Evolutionary conservation across 2,888 invertebrate genomes (phyloP), one percentile per base, ranked within the genome.

Genomic region (Ochropleura leucogaster): DNA sequence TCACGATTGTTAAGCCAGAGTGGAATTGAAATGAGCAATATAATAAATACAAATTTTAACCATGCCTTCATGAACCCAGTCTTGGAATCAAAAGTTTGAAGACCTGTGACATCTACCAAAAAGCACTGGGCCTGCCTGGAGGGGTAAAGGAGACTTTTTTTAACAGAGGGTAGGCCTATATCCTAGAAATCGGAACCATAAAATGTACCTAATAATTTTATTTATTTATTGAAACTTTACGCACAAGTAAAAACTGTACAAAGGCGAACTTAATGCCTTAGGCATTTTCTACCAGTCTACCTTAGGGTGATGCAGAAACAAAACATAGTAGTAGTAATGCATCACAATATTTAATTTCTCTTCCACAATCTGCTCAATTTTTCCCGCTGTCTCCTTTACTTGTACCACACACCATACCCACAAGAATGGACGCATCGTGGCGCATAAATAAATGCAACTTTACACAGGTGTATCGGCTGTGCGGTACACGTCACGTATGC

Each of bases 381-480:
- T 7, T n/a, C n/a, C 18, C 87, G 85, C 86, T 74, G 20, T 51
- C 83, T 73, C 87, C 76, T 40, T 6, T 74, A 40, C 77, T 87
- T 80, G 42, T 7, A 46, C 85, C 79, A 79, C 57, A 55, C 63
- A 18, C 57, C 60, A 51, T 65, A 20, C 44, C 68, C 72, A 80
- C 77, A 87, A 85, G 83, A 87, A 88, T 85, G 88, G 87, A 88
- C 87, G 89, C 89, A 89, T 89, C 92, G 90, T 90, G 91, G 84
- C 83, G 93, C 91, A 94, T 93, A 92, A 93, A 93, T 92, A 94
- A 93, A 91, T 89, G 90, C 90, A 91, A 90, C 91, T 85, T 90
- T 89, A 92, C 90, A 92, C 94, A 93, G 92, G 94, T 93, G 93
- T 91, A 93, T 91, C 89, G 90, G 89, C 91, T 89, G 90, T 85